Evolutionary conservation across 2,797 vertebrate genomes (phyloP), one percentile per base, ranked within the genome.

Genomic region (Staurois parvus): DNA sequence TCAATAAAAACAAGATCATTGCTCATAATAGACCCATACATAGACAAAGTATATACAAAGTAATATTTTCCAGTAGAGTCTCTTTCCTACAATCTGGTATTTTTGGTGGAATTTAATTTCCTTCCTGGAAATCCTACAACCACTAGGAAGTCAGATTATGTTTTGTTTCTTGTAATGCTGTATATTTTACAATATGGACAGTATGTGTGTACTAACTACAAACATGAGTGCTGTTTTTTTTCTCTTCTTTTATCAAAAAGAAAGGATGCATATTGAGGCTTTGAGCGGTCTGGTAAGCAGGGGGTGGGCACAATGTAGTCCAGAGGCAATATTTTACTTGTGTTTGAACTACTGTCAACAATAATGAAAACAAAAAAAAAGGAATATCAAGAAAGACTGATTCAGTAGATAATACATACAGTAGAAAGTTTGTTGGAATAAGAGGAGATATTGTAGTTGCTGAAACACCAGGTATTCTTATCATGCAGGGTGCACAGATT

Each of bases 341-440:
- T 76, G 79, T 86, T 82, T 86, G 84, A 86, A 82, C 73, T 81
- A 76, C 84, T 86, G 84, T 86, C 84, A 81, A 86, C 79, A 81
- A 77, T 82, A 86, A 86, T 86, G 67, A 86, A 81, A 82, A 81
- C 48, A 72, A 79, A 68, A 86, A n/a, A 86, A 81, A 85, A 72
- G 72, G 45, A 62, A 81, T 81, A 81, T 85, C 79, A 76, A 56
- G 73, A 34, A 48, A 77, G 79, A 76, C 79, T 72, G 67, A 77
- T 76, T 82, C 73, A 52, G 64, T 86, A 72, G 84, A 74, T 85
- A 81, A 81, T 80, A 66, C 76, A 77, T 72, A 86, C 48, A 82
- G 66, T 24, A 66, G 84, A 82, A 86, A 86, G 79, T 81, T 76
- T 82, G 66, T 77, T 72, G 56, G 48, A 82, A 82, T 68, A 86